Evolutionary conservation across 1,140 invertebrate genomes (phyloP), one percentile per base, ranked within the genome.

Genomic region (Drosophila busckii): DNA sequence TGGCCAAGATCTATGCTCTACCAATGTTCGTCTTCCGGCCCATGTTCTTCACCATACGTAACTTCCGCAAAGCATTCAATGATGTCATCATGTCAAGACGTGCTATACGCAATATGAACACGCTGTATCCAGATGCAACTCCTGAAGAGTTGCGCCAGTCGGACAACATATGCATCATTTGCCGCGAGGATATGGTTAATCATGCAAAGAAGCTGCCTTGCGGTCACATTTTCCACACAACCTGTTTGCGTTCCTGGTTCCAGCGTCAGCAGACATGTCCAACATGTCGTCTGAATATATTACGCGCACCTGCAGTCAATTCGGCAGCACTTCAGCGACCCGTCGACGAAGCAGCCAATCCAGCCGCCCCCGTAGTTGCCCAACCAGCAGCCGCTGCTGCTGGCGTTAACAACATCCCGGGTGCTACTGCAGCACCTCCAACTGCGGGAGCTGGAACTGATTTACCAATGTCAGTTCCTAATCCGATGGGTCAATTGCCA

Each of bases 211-310:
- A 99, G 87, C 89, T 99, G 46, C 98, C 98, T 0, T 99, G 98
- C 89, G 98, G 98, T 88, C 98, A 99, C 87, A 99, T 99, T 76
- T 99, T 99, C 89, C 98, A 99, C 88, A 96, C 97, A 13, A 94
- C 95, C 19, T 99, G 98, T 88, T 89, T 99, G n/a, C 92, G 98
- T 4, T 97, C 97, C 2, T 99, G 98, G 98, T 99, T 99, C 89
- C 98, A 99, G 89, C 91, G 98, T 6, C 98, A 99, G 88, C 98
- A 99, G 89, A 99, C 98, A 0, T 99, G 98, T 88, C 98, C 98
- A 3, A 99, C 98, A 0, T 99, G 98, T 88, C 92, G 98, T 10
- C 91, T 99, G 32, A 98, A 99, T 89, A 97, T 99, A 73, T 88
- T 99, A 55, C 91, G 95, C 40, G 91, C 92, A 10, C 90, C 93